phyloP scores from a whole-genome alignment of 2,113 vertebrate species.

The Hydrochoerus hydrochaeris region DNA sequence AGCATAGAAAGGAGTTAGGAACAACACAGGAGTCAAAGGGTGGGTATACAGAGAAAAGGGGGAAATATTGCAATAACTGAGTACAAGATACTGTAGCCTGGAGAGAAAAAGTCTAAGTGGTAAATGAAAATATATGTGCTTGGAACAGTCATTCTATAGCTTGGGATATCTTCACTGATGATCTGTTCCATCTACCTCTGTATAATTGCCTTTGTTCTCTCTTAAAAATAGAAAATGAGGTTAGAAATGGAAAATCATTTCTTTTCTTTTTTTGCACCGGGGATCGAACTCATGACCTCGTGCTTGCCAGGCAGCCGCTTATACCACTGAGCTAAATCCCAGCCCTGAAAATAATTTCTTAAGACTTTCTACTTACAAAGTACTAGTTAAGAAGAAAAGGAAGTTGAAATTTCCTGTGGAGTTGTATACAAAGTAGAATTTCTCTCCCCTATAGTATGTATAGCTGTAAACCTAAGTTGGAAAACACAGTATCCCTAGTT shows the following conservation, averaged over 20 bases:
- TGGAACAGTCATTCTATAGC: not conserved
- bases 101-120: not conserved
- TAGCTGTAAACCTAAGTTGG: not conserved
- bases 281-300: no score
- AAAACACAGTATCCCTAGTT: conserved; percentile 14
- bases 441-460: not conserved
- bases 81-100: not conserved
- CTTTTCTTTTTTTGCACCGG: no score
- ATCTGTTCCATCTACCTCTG: not conserved
- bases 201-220: not conserved
- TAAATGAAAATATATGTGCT: not conserved
- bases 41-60: not conserved
- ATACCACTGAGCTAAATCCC: no score
- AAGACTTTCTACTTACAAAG: not conserved
- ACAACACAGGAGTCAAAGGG: not conserved
- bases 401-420: not conserved
- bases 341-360: not conserved
- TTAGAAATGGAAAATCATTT: conserved; percentile 18
- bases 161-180: not conserved
- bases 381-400: not conserved
- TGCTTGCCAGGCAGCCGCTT: no score
- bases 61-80: not conserved
- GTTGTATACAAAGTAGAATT: not conserved
- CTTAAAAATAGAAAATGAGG: not conserved
- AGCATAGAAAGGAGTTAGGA: not conserved